Percentiles rank a stretch among this genome's conserved stretches.
Conservation (phyloP, 2,113 vertebrate species). For the Cheirogaleus medius region DNA sequence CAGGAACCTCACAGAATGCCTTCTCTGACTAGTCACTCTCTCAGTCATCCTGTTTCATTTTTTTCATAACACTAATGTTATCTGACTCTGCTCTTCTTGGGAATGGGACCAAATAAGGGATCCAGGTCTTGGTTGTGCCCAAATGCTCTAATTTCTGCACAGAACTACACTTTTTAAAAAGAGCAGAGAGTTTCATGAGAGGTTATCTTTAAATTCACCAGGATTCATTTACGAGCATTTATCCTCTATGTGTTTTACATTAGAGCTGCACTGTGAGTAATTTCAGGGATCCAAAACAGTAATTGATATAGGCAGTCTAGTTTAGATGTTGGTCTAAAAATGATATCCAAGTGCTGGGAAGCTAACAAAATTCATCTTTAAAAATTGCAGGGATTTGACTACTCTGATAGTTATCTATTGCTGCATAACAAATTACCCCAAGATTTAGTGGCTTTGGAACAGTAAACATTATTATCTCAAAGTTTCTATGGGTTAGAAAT, state of each 20-base stretch:
- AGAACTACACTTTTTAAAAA: neutral
- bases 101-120: neutral
- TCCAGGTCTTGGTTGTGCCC: rapidly evolving
- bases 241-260: neutral
- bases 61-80: neutral
- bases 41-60: neutral
- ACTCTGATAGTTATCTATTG: neutral
- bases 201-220: neutral
- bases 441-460: neutral
- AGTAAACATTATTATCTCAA: neutral
- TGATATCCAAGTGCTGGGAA: neutral
- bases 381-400: neutral
- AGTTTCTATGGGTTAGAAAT: neutral
- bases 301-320: neutral
- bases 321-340: neutral
- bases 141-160: neutral
- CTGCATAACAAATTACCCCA: neutral
- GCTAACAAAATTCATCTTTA: neutral
- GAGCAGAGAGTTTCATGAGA: neutral
- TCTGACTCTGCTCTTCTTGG: neutral
- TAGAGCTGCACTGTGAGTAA: neutral
- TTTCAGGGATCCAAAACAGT: neutral
- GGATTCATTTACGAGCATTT: neutral
- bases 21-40: neutral
- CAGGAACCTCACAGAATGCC: neutral